These are phyloP conservation scores for Tholera decimalis DNA, from an alignment of 2,888 invertebrate species.

Conservation along the genomic window DNA sequence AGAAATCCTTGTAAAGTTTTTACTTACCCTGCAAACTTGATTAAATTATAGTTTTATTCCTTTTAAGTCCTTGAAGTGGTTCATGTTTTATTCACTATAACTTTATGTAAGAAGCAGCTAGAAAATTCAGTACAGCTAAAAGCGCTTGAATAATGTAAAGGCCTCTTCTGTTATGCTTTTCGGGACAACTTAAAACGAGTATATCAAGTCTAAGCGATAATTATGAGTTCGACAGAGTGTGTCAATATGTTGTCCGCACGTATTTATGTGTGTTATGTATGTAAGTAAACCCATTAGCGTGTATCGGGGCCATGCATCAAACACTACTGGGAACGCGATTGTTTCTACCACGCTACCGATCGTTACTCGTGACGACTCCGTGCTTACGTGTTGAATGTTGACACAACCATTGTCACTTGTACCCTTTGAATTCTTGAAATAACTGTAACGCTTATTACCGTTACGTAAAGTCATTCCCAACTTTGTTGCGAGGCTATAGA, in stretches of 20 bases:
- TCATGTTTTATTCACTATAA: conserved; percentile 24
- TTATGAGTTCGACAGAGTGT: conserved; percentile 23
- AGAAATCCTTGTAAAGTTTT: conserved; percentile 22
- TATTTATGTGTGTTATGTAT: conserved; percentile 40
- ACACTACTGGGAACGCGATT: conserved; percentile 80
- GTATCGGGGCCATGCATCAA: conserved; percentile 76
- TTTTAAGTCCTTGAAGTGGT: not conserved
- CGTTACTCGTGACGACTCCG: conserved; percentile 57
- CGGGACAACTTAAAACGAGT: conserved; percentile 4
- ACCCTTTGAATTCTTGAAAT: conserved; percentile 73
- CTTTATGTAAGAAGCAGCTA: conserved; percentile 7
- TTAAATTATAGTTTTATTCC: conserved; percentile 19
- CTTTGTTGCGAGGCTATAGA: conserved; percentile 26
- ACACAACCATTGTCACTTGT: conserved; percentile 57
- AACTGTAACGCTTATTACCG: conserved; percentile 57
- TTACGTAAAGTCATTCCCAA: conserved; percentile 35
- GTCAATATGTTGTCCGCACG: conserved; percentile 27
- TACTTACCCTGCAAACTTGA: conserved; percentile 15
- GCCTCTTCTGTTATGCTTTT: conserved; percentile 12
- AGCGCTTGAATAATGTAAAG: conserved; percentile 25
- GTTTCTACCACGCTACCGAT: conserved; percentile 63
- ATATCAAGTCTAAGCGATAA: conserved; percentile 10
- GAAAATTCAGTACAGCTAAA: conserved; percentile 15
- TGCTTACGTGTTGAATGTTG: conserved; percentile 74
- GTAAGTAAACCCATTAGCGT: conserved; percentile 77